Percentiles rank a stretch among this genome's conserved stretches.
Conservation (phyloP, 1,140 invertebrate species). For the Conus betulinus region DNA sequence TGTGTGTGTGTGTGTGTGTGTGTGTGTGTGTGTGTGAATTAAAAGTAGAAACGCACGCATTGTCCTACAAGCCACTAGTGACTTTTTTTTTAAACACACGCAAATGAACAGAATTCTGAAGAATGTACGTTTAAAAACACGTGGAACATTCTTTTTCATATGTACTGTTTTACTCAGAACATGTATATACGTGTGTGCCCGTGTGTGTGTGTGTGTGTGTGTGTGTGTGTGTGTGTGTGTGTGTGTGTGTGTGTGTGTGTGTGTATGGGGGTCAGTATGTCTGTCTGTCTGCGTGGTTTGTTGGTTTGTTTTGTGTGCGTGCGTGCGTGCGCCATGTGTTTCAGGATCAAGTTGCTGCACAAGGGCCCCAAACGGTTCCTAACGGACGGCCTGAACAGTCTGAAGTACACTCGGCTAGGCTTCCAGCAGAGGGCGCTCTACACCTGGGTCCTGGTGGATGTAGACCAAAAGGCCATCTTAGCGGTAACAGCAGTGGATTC, state of each 20-base stretch:
- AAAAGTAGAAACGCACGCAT: no score
- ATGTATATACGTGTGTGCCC: background rate
- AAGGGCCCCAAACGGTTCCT: conserved; percentile 22
- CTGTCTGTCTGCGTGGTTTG: background rate
- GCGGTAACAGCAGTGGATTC: background rate
- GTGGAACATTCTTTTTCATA: no score
- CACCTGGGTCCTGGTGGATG: conserved; percentile 27
- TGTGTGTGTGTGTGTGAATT: no score
- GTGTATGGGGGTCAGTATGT: background rate
- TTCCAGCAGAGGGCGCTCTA: background rate
- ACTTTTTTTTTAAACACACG: no score
- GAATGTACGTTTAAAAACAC: no score
- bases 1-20: no score
- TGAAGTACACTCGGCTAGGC: conserved; percentile 1
- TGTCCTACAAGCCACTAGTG: no score
- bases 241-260: background rate
- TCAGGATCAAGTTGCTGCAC: conserved; percentile 30
- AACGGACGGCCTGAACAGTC: conserved; percentile 33
- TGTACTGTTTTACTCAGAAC: no score
- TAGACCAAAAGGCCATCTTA: conserved; percentile 22
- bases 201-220: background rate
- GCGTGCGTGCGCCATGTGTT: background rate
- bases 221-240: background rate
- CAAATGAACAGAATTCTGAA: no score
- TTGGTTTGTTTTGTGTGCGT: background rate